Evolutionary conservation across 1,140 invertebrate genomes (phyloP), one percentile per base, ranked within the genome.

Genomic region (Campoletis sonorensis): DNA sequence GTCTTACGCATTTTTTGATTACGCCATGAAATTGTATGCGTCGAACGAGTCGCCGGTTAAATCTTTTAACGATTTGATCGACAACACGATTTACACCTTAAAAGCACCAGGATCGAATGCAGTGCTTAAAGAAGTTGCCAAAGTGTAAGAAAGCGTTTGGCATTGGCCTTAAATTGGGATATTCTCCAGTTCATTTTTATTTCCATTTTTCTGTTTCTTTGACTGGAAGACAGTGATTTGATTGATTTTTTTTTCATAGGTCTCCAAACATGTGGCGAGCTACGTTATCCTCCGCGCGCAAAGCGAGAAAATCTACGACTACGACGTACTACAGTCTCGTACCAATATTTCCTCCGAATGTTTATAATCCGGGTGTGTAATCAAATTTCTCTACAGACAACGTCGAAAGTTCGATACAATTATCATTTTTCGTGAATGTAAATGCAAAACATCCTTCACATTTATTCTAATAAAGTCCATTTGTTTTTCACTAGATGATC

Each of bases 311-410:
- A 76, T 78, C 85, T 40, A 88, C 82, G 54, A 85, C 87, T 16
- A 86, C 85, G 18, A 84, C 64, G 49, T 80, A 86, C 81, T 90
- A 87, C 33, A 89, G 87, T 73, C 85, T 75, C 16, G 79, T 67
- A 8, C 85, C 88, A 3, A 87, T 91, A 81, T 90, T 91, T 85
- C 89, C 90, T 78, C 85, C 84, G 37, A 86, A 82, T 82, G 83
- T 88, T 82, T 86, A 87, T 82, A 72, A 45, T 45, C 77, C 79
- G 81, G 87, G 89, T 89, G 85, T 79, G 58, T 40, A 58, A 54
- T 72, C 30, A 76, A 33, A 51, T 13, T 45, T 30, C 30, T 58
- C 16, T 76, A 10, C 23, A 26, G 40, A 71, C 23, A 71, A 21
- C 58, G 5, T 16, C 21, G 5, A 8, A 37, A 68, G 10, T 49